These are phyloP conservation scores for Gila orcuttii DNA, from an alignment of 2,113 vertebrate genomes.

Conservation along the genomic window DNA sequence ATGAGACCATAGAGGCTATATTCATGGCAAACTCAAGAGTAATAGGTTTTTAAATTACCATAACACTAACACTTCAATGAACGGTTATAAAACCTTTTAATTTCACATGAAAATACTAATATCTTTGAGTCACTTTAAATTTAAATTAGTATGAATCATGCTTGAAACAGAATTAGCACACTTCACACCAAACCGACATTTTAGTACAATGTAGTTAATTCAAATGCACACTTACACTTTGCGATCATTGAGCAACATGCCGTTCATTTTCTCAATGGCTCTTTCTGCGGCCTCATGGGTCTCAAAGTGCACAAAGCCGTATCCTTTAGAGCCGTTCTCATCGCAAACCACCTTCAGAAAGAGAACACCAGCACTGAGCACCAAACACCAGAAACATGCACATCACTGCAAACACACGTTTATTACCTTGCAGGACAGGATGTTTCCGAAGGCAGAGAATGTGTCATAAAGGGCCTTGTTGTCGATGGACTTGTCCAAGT, in stretches of 20 bases:
- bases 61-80: background rate
- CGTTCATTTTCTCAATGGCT: constrained; percentile 99
- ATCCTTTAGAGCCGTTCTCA: constrained; percentile 98
- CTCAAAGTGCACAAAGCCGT: constrained; percentile 99
- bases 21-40: background rate
- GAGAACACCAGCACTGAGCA: constrained; percentile 33
- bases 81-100: background rate
- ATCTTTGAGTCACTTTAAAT: too few relatives aligned
- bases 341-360: constrained; percentile 92
- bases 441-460: constrained; percentile 98
- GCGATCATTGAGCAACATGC: constrained; percentile 98
- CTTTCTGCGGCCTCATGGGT: constrained; percentile 97
- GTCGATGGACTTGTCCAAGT: constrained; percentile 98
- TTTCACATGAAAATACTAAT: too few relatives aligned
- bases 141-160: background rate
- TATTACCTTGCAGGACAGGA: constrained; percentile 96
- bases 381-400: constrained; percentile 36
- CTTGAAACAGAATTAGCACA: background rate
- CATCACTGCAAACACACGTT: background rate
- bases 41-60: background rate
- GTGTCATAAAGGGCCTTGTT: constrained; percentile 99
- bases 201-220: background rate
- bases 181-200: background rate
- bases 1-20: background rate
- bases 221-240: constrained; percentile 91